These are phyloP conservation scores for Drosophila subpulchrella DNA, from an alignment of 1,140 invertebrate species.

Conservation along the genomic window DNA sequence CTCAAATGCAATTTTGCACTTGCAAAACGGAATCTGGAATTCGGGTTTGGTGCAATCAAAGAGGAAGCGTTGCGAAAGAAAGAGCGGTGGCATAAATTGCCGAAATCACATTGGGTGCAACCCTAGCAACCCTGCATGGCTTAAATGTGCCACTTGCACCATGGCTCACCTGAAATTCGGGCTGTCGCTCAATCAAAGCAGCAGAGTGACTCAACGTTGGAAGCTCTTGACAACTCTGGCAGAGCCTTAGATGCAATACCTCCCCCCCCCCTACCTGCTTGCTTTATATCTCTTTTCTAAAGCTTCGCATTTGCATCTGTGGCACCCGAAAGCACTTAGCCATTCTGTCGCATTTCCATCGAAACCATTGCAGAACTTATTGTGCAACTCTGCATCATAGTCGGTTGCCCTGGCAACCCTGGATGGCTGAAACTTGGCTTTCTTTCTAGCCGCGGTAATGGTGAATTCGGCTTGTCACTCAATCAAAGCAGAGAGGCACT, in stretches of 20 bases:
- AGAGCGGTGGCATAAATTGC: conserved; percentile 2
- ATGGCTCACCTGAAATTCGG: neutral
- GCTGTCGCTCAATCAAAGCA: conserved; percentile 4
- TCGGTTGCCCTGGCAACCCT: neutral
- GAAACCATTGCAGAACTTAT: neutral
- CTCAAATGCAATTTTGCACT: conserved; percentile 29
- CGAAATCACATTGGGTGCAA: conserved; percentile 6
- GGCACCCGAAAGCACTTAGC: neutral
- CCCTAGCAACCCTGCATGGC: neutral
- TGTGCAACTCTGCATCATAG: neutral
- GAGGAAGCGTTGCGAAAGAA: no score
- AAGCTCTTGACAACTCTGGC: neutral
- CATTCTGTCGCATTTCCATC: neutral
- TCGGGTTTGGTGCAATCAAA: conserved; percentile 6
- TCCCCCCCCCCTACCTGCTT: neutral
- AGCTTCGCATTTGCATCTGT: neutral
- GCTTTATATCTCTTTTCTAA: neutral
- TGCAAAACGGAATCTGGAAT: conserved; percentile 26
- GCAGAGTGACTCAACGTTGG: neutral
- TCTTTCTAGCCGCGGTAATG: neutral
- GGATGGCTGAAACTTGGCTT: no score
- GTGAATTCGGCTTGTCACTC: neutral
- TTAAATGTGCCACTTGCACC: neutral
- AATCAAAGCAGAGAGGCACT: neutral
- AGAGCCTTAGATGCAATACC: neutral